These are phyloP conservation scores for Prunella strophiata DNA, from an alignment of 2,797 vertebrate genomes.

Conservation along the genomic window DNA sequence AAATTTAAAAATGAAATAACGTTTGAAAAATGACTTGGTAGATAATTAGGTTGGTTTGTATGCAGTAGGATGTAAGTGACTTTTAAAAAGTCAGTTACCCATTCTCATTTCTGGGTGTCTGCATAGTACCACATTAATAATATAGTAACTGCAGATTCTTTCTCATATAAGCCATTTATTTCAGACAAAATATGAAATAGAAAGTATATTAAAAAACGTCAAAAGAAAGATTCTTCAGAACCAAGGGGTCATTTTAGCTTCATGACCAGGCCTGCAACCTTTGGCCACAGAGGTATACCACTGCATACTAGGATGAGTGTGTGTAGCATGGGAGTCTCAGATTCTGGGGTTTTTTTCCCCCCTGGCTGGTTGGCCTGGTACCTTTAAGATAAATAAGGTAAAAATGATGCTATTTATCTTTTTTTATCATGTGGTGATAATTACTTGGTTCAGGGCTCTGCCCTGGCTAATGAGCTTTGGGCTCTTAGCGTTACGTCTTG, in stretches of 20 bases:
- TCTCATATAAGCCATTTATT: not conserved
- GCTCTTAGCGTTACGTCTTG: not conserved
- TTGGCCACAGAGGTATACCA: not conserved
- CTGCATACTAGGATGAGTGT: not conserved
- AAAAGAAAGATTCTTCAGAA: not conserved
- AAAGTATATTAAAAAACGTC: not conserved
- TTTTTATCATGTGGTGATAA: not conserved
- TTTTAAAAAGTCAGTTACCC: not conserved
- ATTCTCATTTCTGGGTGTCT: not conserved
- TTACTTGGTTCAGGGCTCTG: not conserved
- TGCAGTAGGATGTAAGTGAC: not conserved
- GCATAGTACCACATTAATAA: not conserved
- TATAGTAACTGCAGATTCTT: not conserved
- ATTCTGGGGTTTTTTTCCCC: rapidly evolving
- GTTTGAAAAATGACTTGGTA: constrained; percentile 38
- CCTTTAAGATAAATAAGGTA: not conserved
- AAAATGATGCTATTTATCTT: not conserved
- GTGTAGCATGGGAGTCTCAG: not conserved
- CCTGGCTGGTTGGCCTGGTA: not conserved
- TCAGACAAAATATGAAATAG: not conserved
- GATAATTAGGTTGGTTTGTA: not conserved
- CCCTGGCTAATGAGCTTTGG: not conserved
- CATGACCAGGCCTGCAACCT: not conserved
- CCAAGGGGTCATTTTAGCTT: not conserved
- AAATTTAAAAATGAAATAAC: constrained; percentile 24